phyloP scores from a whole-genome alignment of 2,888 invertebrate species.

The Nudaria mundana region DNA sequence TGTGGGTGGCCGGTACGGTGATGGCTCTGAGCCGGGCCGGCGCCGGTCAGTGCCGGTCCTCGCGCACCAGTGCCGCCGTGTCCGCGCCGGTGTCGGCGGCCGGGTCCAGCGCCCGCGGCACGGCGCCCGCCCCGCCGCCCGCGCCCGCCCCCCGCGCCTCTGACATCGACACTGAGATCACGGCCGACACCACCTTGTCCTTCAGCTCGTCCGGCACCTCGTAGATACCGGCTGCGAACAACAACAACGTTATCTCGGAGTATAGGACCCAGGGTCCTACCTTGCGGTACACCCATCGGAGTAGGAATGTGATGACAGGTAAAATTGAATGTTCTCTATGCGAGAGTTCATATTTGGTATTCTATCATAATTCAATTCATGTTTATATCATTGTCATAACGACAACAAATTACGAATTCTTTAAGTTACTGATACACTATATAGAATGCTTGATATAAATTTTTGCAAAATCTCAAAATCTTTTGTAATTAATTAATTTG shows the following conservation, averaged over 20 bases:
- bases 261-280: not conserved
- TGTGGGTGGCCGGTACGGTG: constrained; percentile 7
- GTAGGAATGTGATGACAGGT: too few species aligned
- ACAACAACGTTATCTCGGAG: not conserved
- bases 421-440: too few species aligned
- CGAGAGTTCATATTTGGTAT: too few species aligned
- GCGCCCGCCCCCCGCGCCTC: constrained; percentile 83
- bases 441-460: too few species aligned
- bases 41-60: constrained; percentile 84
- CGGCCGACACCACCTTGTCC: constrained; percentile 86
- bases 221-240: constrained; percentile 83
- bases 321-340: too few species aligned
- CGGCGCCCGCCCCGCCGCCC: constrained; percentile 55
- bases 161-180: constrained; percentile 90
- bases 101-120: constrained; percentile 91
- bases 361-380: too few species aligned
- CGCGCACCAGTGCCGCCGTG: constrained; percentile 94
- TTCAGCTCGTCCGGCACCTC: constrained; percentile 90
- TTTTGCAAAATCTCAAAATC: too few species aligned
- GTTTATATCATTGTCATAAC: too few species aligned
- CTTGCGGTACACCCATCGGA: not conserved
- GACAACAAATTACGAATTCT: too few species aligned
- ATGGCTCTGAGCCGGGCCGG: constrained; percentile 39
- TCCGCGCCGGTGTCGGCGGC: constrained; percentile 94
- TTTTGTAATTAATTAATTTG: too few species aligned